Conservation (phyloP, 1,140 invertebrate species). For the Musca domestica region DNA sequence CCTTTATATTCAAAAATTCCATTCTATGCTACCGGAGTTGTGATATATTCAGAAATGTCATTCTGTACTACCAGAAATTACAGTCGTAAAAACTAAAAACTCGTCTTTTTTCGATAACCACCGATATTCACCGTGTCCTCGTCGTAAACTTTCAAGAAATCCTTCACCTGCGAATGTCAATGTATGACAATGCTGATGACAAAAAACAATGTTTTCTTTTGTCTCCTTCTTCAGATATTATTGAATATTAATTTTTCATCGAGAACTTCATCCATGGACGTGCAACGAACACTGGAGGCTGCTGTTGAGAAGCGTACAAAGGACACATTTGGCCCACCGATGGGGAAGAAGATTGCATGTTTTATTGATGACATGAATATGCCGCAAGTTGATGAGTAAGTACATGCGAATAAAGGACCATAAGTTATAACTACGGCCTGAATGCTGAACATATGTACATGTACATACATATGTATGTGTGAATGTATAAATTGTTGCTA, state of each 20-base stretch:
- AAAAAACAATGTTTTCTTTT: not conserved
- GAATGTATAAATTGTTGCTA: not conserved
- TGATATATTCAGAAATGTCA: no score
- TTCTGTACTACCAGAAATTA: no score
- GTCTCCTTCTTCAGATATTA: slow-evolving; percentile 57
- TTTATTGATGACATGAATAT: slow-evolving; percentile 95
- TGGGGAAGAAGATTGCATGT: slow-evolving; percentile 80
- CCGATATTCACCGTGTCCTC: no score
- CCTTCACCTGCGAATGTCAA: not conserved
- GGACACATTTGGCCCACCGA: slow-evolving; percentile 81
- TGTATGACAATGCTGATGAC: not conserved
- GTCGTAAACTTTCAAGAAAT: slow-evolving; percentile 25
- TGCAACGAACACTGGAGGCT: slow-evolving; percentile 82
- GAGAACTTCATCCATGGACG: slow-evolving; percentile 82
- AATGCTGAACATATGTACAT: not conserved
- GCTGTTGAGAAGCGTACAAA: slow-evolving; percentile 85
- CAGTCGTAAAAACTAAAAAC: no score
- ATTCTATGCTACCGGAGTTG: no score
- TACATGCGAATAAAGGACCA: slow-evolving; percentile 23
- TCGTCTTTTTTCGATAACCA: no score
- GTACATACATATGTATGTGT: not conserved
- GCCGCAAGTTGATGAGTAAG: slow-evolving; percentile 70
- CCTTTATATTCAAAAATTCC: no score
- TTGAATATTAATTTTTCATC: slow-evolving; percentile 88
- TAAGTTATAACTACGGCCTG: slow-evolving; percentile 2